Evolutionary conservation across 2,888 invertebrate species (phyloP).

Genomic region (Metallyticus violacea): DNA sequence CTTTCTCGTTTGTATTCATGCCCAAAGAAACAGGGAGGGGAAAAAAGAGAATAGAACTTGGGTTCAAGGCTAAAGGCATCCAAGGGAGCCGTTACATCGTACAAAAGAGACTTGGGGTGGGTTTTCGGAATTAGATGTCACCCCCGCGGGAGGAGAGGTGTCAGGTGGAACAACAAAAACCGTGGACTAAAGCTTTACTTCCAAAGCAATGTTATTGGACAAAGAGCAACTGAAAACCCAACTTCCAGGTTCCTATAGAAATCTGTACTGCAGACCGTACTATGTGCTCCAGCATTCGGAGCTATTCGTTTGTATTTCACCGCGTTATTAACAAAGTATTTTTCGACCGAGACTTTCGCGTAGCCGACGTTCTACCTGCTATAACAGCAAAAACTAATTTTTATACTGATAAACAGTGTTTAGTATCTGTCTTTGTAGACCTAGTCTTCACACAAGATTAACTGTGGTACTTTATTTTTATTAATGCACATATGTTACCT

Average conservation of each 20-base stretch:
- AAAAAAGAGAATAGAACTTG: not conserved
- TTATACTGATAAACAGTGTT: no score
- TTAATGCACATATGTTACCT: no score
- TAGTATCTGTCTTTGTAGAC: no score
- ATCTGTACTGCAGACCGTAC: not conserved
- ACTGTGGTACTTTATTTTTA: no score
- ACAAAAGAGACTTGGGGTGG: not conserved
- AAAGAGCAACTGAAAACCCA: not conserved
- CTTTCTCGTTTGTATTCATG: not conserved
- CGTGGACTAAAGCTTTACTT: not conserved
- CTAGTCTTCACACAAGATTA: no score
- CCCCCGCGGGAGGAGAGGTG: not conserved
- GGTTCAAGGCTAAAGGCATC: not conserved
- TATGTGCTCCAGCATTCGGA: not conserved
- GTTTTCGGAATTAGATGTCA: not conserved
- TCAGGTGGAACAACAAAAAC: not conserved
- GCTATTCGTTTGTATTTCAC: not conserved
- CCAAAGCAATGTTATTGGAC: not conserved
- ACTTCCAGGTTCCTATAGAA: not conserved
- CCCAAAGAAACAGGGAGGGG: not conserved
- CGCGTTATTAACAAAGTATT: no score
- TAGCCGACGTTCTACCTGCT: no score
- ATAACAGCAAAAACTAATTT: no score
- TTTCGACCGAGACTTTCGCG: no score
- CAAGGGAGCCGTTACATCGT: not conserved